Conservation (phyloP, 1,140 invertebrate genomes). For the Bombus difficillimus region DNA sequence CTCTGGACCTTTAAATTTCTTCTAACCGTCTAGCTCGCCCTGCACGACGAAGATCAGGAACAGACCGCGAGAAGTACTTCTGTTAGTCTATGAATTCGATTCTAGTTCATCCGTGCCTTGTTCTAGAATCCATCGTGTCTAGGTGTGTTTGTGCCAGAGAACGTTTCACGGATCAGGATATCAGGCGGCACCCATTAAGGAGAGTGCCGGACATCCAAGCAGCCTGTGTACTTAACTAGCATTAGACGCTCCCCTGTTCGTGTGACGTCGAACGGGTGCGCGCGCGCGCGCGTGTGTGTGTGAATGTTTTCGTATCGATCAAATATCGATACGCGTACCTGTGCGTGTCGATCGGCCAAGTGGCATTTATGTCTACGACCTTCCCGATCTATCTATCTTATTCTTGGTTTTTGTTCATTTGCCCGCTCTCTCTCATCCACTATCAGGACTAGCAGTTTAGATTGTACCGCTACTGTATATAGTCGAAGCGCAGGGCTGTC, state of each 20-base stretch:
- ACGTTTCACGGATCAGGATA: constrained; percentile 63
- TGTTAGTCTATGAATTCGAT: not conserved
- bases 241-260: constrained; percentile 35
- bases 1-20: constrained; percentile 72
- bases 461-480: not conserved
- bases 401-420: not conserved
- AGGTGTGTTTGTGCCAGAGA: constrained; percentile 2
- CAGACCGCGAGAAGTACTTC: not conserved
- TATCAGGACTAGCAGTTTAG: not conserved
- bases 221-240: constrained; percentile 25
- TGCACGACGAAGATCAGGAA: constrained; percentile 49
- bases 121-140: not conserved
- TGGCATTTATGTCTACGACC: constrained; percentile 75
- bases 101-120: not conserved
- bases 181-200: constrained; percentile 76
- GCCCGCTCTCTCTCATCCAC: not conserved
- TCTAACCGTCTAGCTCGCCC: constrained; percentile 44
- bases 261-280: not conserved
- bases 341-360: constrained; percentile 57
- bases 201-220: constrained; percentile 75
- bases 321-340: constrained; percentile 41
- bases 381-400: constrained; percentile 36
- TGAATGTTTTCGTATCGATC: constrained; percentile 30
- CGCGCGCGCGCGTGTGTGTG: constrained; percentile 5
- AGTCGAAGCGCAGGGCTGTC: constrained; percentile 50